Conservation (phyloP, 1,140 invertebrate genomes). For the Tetramorium simillimum region DNA sequence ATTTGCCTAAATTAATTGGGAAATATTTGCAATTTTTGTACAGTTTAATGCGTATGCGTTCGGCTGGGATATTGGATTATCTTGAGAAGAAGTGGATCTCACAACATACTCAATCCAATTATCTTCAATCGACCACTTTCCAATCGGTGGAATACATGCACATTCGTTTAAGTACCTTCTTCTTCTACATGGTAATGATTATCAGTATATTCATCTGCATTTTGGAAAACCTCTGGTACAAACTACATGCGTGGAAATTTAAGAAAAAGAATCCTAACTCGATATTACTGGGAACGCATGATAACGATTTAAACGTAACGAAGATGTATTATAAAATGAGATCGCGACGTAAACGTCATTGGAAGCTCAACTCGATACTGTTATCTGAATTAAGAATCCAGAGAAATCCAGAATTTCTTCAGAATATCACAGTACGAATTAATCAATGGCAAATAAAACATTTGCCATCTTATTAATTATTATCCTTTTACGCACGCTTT, state of each 20-base stretch:
- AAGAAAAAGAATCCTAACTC: neutral
- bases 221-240: conserved; percentile 74
- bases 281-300: neutral
- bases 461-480: neutral
- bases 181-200: conserved; percentile 58
- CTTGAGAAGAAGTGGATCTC: conserved; percentile 74
- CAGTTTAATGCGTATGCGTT: conserved; percentile 71
- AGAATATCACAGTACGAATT: conserved; percentile 5
- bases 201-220: conserved; percentile 73
- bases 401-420: conserved; percentile 14
- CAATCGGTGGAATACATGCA: conserved; percentile 72
- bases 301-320: neutral
- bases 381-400: neutral
- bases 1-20: neutral
- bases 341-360: neutral
- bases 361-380: neutral
- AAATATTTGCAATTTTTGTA: conserved; percentile 21
- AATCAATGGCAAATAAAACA: conserved; percentile 9
- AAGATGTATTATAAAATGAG: neutral
- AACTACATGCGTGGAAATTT: neutral
- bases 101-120: conserved; percentile 9
- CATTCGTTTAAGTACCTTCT: conserved; percentile 58
- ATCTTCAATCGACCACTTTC: conserved; percentile 57
- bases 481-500: neutral
- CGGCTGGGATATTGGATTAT: conserved; percentile 72